Percentiles rank a stretch among this genome's conserved stretches.
phyloP scores from a whole-genome alignment of 2,797 vertebrate species.

The Margarornis squamiger region DNA sequence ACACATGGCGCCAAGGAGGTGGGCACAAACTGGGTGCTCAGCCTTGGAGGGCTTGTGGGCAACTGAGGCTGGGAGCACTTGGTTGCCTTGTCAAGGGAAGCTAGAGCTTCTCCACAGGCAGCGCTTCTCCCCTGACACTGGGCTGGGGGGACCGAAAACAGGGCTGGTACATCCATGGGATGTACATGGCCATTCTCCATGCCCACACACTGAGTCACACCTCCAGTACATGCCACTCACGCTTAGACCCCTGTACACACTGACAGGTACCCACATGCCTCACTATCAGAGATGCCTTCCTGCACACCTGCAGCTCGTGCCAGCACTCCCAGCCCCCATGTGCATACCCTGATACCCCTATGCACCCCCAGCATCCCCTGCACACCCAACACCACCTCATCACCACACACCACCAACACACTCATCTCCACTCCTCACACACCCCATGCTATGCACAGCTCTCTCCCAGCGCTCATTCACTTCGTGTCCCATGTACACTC shows the following conservation, averaged over 20 bases:
- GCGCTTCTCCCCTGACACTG: not conserved
- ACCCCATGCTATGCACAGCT: not conserved
- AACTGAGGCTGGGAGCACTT: not conserved
- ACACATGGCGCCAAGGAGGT: not conserved
- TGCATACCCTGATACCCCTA: not conserved
- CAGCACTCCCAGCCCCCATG: not conserved
- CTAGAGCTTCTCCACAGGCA: not conserved
- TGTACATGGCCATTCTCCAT: not conserved
- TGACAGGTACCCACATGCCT: not conserved
- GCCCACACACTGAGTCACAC: not conserved
- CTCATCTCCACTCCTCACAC: not conserved
- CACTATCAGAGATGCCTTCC: not conserved
- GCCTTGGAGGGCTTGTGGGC: accelerated
- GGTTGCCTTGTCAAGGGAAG: not conserved
- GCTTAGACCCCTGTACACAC: not conserved
- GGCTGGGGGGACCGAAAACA: accelerated
- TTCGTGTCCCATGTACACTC: not conserved
- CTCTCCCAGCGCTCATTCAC: not conserved
- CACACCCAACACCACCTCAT: not conserved
- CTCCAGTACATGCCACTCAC: not conserved
- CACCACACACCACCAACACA: not conserved
- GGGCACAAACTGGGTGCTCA: not conserved
- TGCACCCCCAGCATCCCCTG: not conserved
- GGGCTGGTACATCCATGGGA: not conserved
- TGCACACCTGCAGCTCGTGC: accelerated